These are phyloP conservation scores for Lagodon rhomboides DNA, from an alignment of 2,797 vertebrate species.

Conservation along the genomic window DNA sequence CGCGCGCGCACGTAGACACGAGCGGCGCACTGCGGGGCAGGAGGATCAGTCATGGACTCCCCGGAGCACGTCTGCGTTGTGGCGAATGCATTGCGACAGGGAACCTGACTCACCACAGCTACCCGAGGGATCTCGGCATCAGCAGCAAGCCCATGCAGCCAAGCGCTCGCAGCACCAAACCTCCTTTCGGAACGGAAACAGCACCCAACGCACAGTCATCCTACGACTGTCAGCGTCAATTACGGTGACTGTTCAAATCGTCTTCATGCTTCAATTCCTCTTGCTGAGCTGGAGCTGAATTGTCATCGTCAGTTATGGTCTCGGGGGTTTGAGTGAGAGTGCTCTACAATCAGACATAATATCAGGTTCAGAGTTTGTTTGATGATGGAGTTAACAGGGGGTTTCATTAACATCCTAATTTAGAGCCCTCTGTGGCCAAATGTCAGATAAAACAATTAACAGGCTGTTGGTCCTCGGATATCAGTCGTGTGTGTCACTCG, in stretches of 20 bases:
- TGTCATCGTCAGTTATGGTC: slow-evolving; percentile 60
- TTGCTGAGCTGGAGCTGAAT: slow-evolving; percentile 52
- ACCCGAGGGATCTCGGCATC: slow-evolving; percentile 64
- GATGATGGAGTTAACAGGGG: not conserved
- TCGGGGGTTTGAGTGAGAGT: slow-evolving; percentile 33
- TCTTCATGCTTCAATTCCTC: slow-evolving; percentile 67
- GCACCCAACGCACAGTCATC: slow-evolving; percentile 64
- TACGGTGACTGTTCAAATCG: slow-evolving; percentile 68
- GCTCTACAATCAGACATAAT: slow-evolving; percentile 21
- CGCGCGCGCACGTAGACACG: slow-evolving; percentile 12
- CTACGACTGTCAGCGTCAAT: slow-evolving; percentile 73
- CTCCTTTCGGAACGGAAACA: slow-evolving; percentile 67
- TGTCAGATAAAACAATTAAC: slow-evolving; percentile 31
- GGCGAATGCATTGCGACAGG: slow-evolving; percentile 80
- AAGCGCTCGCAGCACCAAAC: slow-evolving; percentile 68
- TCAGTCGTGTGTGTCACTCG: slow-evolving; percentile 26
- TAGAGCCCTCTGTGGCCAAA: not conserved
- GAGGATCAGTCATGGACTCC: slow-evolving; percentile 75
- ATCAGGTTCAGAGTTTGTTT: slow-evolving; percentile 16
- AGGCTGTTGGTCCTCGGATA: slow-evolving; percentile 2
- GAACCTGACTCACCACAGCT: slow-evolving; percentile 81
- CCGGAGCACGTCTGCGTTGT: slow-evolving; percentile 72
- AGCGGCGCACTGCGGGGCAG: slow-evolving; percentile 29
- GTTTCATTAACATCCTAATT: not conserved
- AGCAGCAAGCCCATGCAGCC: slow-evolving; percentile 51